Evolutionary conservation across 2,113 vertebrate species (phyloP), one percentile per base, ranked within the genome.

Genomic region (Taurulus bubalis): DNA sequence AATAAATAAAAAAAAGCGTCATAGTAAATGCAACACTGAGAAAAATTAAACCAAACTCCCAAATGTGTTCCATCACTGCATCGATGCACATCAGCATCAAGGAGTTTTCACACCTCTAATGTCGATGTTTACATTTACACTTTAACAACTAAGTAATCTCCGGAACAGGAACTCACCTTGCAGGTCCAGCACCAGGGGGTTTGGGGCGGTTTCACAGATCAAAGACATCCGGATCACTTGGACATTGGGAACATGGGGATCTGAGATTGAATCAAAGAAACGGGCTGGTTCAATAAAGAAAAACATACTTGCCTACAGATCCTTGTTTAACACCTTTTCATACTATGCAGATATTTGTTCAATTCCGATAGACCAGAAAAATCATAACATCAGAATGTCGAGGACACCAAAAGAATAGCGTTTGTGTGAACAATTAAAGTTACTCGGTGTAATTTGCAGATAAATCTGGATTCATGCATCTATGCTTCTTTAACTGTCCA

Each of bases 191-290:
- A 96, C 89, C 88, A 99, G 92, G 1, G 97, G 96, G 2, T 93
- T 91, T 0, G 97, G 97, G 45, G 97, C 94, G 0, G 75, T 79
- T 18, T 95, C 80, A 6, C 98, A 98, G 20, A 98, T 84, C 90
- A 98, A 87, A 26, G 95, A 95, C 92, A 99, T 94, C 74, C 95
- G 96, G 53, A 96, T 98, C 90, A 99, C 97, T 59, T 96, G 91
- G 53, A 99, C 98, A 0, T 98, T 98, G 8, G 97, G 94, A 80
- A 81, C 82, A 0, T 4, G 83, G 53, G 97, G 96, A 92, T 99
- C 98, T 97, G 84, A 38, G 59, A 90, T 16, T 63, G 28, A 24
- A 87, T 14, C 3, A 51, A 26, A 56, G 20, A 79, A 38, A 51
- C 55, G 16, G 10, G 15, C 20, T 0, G 3, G 12, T 12, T 71